phyloP scores from a whole-genome alignment of 2,888 invertebrate genomes.

The Hypsopygia costalis region DNA sequence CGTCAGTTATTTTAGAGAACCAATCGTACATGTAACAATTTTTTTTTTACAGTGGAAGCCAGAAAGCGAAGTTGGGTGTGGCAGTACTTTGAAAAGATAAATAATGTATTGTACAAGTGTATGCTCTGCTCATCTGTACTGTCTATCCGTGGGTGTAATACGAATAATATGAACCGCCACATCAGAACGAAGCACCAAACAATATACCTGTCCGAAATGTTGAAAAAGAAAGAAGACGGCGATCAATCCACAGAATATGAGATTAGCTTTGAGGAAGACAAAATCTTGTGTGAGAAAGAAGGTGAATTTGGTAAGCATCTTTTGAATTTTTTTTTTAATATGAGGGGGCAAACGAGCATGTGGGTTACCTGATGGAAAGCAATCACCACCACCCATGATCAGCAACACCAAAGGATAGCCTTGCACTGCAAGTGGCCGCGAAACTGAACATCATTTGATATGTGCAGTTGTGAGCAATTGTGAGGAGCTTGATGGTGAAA shows the following conservation, averaged over 20 bases:
- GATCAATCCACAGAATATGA: background rate
- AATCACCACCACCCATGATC: too few relatives aligned
- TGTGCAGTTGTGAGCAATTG: too few relatives aligned
- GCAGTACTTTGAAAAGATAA: conserved; percentile 68
- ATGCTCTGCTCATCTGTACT: conserved; percentile 61
- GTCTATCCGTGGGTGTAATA: conserved; percentile 71
- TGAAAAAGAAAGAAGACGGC: conserved; percentile 36
- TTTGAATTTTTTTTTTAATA: too few relatives aligned
- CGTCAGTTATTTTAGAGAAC: too few relatives aligned
- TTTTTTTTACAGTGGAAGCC: conserved; percentile 26
- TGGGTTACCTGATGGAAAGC: too few relatives aligned
- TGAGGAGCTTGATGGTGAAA: too few relatives aligned
- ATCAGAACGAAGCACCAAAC: conserved; percentile 56
- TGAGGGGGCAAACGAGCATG: too few relatives aligned
- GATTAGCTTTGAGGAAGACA: background rate
- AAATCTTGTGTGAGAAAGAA: background rate
- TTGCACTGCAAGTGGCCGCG: too few relatives aligned
- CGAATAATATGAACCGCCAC: conserved; percentile 72
- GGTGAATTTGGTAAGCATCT: background rate
- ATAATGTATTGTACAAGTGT: conserved; percentile 64
- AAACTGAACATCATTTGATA: too few relatives aligned
- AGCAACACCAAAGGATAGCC: too few relatives aligned
- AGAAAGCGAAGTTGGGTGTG: conserved; percentile 72
- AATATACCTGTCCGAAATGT: conserved; percentile 48
- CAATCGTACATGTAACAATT: too few relatives aligned